A percentile compares a stretch with the other conserved stretches of the same genome.
phyloP scores from a whole-genome alignment of 2,888 invertebrate genomes.

The Crossocerus cetratus region DNA sequence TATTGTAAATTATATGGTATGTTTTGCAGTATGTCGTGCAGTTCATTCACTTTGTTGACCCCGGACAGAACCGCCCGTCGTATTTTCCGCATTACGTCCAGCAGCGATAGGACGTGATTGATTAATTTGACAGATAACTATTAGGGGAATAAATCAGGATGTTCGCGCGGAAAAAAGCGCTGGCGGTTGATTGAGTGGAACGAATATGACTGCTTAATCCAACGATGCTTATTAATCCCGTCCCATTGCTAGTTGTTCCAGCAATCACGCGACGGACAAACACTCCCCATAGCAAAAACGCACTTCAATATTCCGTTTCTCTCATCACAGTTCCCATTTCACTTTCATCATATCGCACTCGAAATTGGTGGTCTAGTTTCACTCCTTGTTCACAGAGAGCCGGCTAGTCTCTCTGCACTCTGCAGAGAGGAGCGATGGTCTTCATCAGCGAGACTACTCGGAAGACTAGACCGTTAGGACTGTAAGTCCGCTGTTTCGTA shows the following conservation, averaged over 20 bases:
- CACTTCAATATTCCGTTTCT: too few relatives aligned
- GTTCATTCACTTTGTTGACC: too few relatives aligned
- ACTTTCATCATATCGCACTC: not conserved
- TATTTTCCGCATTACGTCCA: slow-evolving; percentile 10
- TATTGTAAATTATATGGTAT: too few relatives aligned
- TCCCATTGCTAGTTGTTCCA: too few relatives aligned
- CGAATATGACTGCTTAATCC: not conserved
- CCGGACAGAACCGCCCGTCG: not conserved
- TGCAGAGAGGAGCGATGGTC: not conserved
- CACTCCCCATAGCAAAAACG: too few relatives aligned
- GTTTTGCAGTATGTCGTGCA: too few relatives aligned
- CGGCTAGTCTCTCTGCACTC: not conserved
- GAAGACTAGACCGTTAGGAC: not conserved
- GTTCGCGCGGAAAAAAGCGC: not conserved
- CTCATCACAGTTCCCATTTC: too few relatives aligned
- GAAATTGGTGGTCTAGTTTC: not conserved
- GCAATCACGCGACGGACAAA: too few relatives aligned
- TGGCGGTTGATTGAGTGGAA: not conserved
- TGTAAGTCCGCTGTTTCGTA: not conserved
- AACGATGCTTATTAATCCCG: not conserved
- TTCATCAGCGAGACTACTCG: not conserved
- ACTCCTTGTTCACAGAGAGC: not conserved
- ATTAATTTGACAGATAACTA: slow-evolving; percentile 17
- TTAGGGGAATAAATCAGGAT: slow-evolving; percentile 20
- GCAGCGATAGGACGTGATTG: slow-evolving; percentile 7